Percentiles rank a stretch among this genome's conserved stretches.
Conservation (phyloP, 2,113 vertebrate genomes). For the Sapajus apella region DNA sequence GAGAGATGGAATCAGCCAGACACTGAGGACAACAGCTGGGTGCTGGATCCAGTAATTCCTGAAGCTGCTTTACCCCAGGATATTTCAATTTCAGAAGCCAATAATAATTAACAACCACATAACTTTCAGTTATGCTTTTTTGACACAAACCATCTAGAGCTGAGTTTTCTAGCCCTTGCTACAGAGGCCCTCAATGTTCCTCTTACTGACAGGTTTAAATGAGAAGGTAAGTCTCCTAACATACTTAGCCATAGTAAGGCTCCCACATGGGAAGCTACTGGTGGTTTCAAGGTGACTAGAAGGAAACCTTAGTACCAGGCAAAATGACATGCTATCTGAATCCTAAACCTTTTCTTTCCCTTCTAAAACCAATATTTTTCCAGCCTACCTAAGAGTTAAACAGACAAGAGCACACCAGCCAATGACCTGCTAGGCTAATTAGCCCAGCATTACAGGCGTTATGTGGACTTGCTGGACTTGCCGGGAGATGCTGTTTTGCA, state of each 20-base stretch:
- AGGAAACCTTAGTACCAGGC: background rate
- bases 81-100: background rate
- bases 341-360: background rate
- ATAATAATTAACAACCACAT: background rate
- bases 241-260: background rate
- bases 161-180: background rate
- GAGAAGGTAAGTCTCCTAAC: background rate
- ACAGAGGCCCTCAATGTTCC: background rate
- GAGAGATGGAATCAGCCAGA: background rate
- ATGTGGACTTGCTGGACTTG: background rate
- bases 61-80: background rate
- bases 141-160: background rate
- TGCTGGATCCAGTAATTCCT: background rate
- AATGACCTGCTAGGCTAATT: constrained; percentile 36
- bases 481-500: constrained; percentile 33
- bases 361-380: background rate
- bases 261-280: background rate
- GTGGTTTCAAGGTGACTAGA: background rate
- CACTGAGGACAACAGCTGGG: too few relatives aligned
- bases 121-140: background rate
- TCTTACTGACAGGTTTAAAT: background rate
- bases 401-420: background rate
- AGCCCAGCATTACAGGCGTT: background rate
- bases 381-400: background rate
- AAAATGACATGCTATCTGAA: rapidly evolving